Percentiles rank a stretch among this genome's conserved stretches.
These are phyloP conservation scores for Strigamia transsilvanica DNA, from an alignment of 2,888 invertebrate genomes.

Conservation along the genomic window DNA sequence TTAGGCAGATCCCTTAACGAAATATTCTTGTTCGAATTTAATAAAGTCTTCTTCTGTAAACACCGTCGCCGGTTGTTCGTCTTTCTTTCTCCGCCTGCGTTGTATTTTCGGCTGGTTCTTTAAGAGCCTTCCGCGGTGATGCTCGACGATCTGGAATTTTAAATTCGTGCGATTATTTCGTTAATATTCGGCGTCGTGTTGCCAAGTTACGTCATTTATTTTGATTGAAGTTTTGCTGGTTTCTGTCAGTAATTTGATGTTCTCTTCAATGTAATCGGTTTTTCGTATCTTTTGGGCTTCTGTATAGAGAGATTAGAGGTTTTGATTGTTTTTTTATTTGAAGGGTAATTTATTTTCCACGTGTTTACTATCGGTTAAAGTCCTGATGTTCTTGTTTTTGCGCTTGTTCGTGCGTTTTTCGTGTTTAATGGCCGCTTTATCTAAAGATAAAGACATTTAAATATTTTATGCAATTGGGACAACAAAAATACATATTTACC, in stretches of 20 bases:
- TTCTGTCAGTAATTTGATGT: background rate
- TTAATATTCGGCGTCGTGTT: background rate
- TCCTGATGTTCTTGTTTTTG: background rate
- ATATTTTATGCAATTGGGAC: too few species aligned
- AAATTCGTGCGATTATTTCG: background rate
- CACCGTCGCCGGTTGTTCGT: constrained; percentile 71
- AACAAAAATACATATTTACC: too few species aligned
- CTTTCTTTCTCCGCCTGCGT: constrained; percentile 55
- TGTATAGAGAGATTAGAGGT: background rate
- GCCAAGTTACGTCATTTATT: background rate
- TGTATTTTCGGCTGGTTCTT: constrained; percentile 51
- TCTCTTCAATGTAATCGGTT: background rate
- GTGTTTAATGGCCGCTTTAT: background rate
- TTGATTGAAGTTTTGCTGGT: background rate
- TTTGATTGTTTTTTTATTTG: background rate
- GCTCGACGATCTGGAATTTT: constrained; percentile 52
- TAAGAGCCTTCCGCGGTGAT: constrained; percentile 58
- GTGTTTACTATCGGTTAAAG: background rate
- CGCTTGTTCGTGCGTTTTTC: background rate
- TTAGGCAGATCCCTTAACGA: constrained; percentile 62
- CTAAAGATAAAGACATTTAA: background rate
- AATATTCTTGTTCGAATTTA: constrained; percentile 74
- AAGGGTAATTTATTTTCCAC: background rate
- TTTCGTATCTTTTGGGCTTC: background rate
- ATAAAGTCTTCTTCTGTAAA: constrained; percentile 77